Conservation (phyloP, 2,888 invertebrate species). For the Tachina fera region DNA sequence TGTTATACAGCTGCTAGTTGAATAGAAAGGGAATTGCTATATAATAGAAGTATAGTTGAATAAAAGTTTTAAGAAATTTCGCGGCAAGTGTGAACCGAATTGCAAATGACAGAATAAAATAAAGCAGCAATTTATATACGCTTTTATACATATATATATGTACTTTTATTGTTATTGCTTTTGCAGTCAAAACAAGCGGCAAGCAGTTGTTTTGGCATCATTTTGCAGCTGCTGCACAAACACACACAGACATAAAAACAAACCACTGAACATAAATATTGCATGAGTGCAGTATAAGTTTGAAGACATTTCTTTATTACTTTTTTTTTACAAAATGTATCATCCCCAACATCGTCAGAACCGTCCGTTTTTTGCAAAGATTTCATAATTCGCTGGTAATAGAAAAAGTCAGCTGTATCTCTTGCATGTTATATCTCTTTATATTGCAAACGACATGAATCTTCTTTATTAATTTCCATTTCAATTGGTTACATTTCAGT, state of each 20-base stretch:
- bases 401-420: conserved; percentile 39
- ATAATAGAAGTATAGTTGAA: not conserved
- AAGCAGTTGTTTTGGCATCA: conserved; percentile 58
- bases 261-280: conserved; percentile 30
- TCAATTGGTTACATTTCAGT: conserved; percentile 58
- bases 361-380: conserved; percentile 3
- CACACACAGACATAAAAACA: conserved; percentile 12
- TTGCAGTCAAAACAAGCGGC: conserved; percentile 21
- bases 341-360: conserved; percentile 36
- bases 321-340: conserved; percentile 5
- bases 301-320: not conserved
- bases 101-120: conserved; percentile 34
- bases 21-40: not conserved
- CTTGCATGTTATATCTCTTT: conserved; percentile 14
- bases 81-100: not conserved
- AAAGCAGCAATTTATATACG: conserved; percentile 18
- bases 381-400: conserved; percentile 19
- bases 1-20: not conserved
- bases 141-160: not conserved
- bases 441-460: conserved; percentile 54
- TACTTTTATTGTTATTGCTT: conserved; percentile 29
- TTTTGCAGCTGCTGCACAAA: conserved; percentile 61
- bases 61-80: not conserved
- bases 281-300: conserved; percentile 46
- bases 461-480: conserved; percentile 63